Evolutionary conservation across 2,113 vertebrate species (phyloP), one percentile per base, ranked within the genome.

Genomic region (Ursus arctos): DNA sequence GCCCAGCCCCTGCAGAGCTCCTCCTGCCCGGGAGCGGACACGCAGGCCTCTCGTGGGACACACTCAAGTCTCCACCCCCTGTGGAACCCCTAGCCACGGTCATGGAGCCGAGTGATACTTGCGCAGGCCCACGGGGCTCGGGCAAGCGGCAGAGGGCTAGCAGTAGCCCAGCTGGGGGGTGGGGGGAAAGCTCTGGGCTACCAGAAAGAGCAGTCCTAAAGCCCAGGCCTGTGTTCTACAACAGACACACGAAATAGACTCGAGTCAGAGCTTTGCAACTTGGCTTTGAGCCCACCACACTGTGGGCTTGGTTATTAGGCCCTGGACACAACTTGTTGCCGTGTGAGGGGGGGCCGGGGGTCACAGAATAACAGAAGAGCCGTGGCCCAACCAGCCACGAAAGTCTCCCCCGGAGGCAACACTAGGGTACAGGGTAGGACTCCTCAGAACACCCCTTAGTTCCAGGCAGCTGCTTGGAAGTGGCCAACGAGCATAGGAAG

Each of bases 351-450:
- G n/a, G 74, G 22, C 31, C 33, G 16, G 26, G 65, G 51, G 63
- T 13, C 28, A 1, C 36, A 31, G 80, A 69, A 43, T 49, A n/a
- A 15, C 47, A 55, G 28, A 26, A 57, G 21, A 22, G 28, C 71
- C 22, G 1, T 14, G 33, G 69, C 83, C 57, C 69, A 36, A 43
- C 6, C 47, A 10, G 72, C 69, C 77, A 43, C 10, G 4, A 16
- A n/a, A 81, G 69, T 3, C 19, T 26, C 18, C 55, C 40, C 88
- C 26, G 7, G 51, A 72, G 80, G 43, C 19, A 10, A 71, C 76
- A 1, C 26, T 7, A 0, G 21, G 40, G 63, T 9, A 33, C 22
- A 5, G 2, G 36, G 63, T 0, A 8, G 31, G 65, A 53, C 18
- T 57, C 40, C 92, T 63, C 15, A n/a, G 40, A 40, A n/a, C 3